phyloP scores from a whole-genome alignment of 2,797 vertebrate species.

The Phylloscopus collybita region DNA sequence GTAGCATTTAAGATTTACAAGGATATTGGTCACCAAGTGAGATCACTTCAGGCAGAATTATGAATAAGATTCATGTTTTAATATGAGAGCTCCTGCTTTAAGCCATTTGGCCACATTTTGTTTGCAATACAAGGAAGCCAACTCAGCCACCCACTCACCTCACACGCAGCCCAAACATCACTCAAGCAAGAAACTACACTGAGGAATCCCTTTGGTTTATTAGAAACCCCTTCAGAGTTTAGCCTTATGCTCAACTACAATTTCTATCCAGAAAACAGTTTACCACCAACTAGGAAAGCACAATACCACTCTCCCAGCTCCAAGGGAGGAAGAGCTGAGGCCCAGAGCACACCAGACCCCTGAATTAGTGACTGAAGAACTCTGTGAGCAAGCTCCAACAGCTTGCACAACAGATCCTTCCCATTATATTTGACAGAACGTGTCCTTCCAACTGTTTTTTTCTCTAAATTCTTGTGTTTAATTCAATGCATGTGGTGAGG shows the following conservation, averaged over 20 bases:
- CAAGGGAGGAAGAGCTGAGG: not conserved
- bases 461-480: conserved; percentile 41
- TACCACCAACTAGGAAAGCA: not conserved
- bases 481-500: conserved; percentile 47
- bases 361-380: not conserved
- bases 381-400: not conserved
- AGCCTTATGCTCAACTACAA: not conserved
- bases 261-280: not conserved
- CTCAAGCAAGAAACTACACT: not conserved
- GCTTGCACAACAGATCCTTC: conserved; percentile 22
- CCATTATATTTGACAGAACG: conserved; percentile 13
- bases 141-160: not conserved
- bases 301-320: not conserved
- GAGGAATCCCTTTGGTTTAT: not conserved
- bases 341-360: not conserved
- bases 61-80: not conserved
- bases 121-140: not conserved
- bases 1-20: not conserved
- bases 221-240: not conserved
- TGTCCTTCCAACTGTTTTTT: conserved; percentile 40
- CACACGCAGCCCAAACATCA: not conserved
- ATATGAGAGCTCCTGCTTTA: not conserved
- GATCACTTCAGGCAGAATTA: not conserved
- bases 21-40: not conserved
- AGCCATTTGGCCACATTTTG: not conserved